Evolutionary conservation across 2,797 vertebrate genomes (phyloP), one percentile per base, ranked within the genome.

Genomic region (Syndactyla subalaris): DNA sequence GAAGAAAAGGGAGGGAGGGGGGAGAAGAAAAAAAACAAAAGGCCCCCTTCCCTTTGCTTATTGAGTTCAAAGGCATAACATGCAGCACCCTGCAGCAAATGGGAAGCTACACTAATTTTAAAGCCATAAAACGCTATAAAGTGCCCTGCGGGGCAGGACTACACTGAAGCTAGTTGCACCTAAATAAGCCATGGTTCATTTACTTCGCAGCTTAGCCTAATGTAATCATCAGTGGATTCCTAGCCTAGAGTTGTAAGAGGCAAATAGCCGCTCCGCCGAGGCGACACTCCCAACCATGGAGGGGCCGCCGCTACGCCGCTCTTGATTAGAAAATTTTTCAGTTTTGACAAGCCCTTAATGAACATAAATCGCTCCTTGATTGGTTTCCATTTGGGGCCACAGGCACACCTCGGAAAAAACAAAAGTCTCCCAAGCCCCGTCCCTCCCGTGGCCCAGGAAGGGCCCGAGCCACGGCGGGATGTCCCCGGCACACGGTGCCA

Each of bases 151-250:
- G 98, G 98, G 98, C 98, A 98, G 97, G 97, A 94, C 97, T 97
- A 90, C 97, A 96, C 97, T 95, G 98, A 96, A 98, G 98, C 98
- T 98, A 97, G 97, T 97, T 98, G 98, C 98, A 98, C 98, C 98
- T 98, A 98, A 98, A 98, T 98, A 98, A 98, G 98, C 98, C 98
- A 97, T 78, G 98, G 98, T 98, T 98, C 98, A 98, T 98, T 98
- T 98, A 98, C 98, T 98, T 97, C 96, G 95, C 97, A 98, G 98
- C 98, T 98, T 98, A 98, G 98, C 98, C 98, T 98, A 98, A 98
- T 98, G 98, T 98, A 98, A 98, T 98, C 98, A 98, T 98, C 98
- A 98, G 98, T 80, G 97, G 94, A 95, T 97, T 97, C 96, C 97
- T 98, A 97, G 98, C 98, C 98, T 98, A 97, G 98, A 98, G 98